A percentile compares a stretch with the other conserved stretches of the same genome.
Evolutionary conservation across 2,797 vertebrate genomes (phyloP).

Genomic region (Mus caroli): DNA sequence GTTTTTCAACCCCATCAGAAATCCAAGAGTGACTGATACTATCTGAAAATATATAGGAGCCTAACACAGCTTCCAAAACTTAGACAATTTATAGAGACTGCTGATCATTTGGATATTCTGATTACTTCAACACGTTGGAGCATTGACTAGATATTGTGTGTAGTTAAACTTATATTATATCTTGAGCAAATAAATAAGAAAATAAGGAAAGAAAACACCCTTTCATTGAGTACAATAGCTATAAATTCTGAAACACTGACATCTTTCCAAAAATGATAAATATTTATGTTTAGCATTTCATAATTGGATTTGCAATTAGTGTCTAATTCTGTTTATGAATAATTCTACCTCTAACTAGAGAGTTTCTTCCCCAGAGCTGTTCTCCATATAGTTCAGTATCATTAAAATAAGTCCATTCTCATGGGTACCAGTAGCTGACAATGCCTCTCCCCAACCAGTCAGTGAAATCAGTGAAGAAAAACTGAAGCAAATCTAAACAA

Average conservation of each 20-base stretch:
- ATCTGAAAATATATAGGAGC: too few relatives aligned
- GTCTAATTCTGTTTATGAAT: neutral
- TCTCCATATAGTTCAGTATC: neutral
- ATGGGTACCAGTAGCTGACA: fast-evolving
- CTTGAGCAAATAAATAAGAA: neutral
- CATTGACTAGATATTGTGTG: neutral
- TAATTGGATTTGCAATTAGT: neutral
- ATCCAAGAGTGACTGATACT: too few relatives aligned
- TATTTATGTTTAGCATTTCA: neutral
- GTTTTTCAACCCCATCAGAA: too few relatives aligned
- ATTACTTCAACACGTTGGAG: too few relatives aligned
- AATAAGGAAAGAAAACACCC: neutral
- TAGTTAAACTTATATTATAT: neutral
- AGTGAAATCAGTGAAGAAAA: neutral
- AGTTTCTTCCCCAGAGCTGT: neutral
- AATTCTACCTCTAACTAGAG: neutral
- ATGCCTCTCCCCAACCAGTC: neutral
- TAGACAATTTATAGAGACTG: too few relatives aligned
- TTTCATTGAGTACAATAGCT: neutral
- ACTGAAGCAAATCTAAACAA: neutral
- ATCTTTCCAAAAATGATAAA: neutral
- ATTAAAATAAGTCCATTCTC: neutral
- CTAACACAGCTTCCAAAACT: too few relatives aligned
- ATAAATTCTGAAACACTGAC: neutral
- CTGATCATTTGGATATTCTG: too few relatives aligned